Conservation (phyloP, 35 echinoderm and acorn worm species). For the Diadema setosum region DNA sequence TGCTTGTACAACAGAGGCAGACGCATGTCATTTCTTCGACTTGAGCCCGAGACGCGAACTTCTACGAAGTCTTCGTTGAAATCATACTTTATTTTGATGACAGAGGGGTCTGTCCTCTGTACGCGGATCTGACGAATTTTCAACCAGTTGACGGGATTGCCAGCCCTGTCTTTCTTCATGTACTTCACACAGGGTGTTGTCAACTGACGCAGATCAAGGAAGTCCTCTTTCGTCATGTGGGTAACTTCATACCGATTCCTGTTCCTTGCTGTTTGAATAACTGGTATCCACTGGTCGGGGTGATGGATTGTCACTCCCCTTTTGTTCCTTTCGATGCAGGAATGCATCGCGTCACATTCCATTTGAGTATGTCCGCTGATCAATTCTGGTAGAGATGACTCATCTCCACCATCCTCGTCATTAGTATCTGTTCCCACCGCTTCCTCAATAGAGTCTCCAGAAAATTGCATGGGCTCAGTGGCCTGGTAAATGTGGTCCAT, state of each 20-base stretch:
- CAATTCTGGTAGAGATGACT: too few relatives aligned
- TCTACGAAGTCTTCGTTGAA: background rate
- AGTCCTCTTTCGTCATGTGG: background rate
- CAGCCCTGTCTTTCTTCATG: background rate
- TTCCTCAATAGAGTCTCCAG: constrained; percentile 19
- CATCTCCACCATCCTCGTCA: background rate
- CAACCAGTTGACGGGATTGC: background rate
- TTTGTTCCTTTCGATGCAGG: constrained; percentile 13
- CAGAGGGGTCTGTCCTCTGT: background rate
- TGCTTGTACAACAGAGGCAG: background rate
- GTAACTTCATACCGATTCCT: constrained; percentile 9
- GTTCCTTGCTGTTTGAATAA: constrained; percentile 3
- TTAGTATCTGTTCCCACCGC: background rate
- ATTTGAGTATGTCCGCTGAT: constrained; percentile 24
- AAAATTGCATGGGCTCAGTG: background rate
- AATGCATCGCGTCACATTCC: constrained; percentile 35
- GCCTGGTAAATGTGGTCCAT: background rate
- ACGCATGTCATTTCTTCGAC: background rate
- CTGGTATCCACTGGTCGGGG: constrained; percentile 12
- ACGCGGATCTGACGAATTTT: background rate
- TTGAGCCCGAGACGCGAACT: background rate
- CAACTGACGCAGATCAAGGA: background rate
- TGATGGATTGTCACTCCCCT: background rate
- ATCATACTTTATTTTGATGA: background rate
- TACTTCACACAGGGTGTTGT: background rate